phyloP scores from a whole-genome alignment of 2,888 invertebrate species.

The Chirona hameri region DNA sequence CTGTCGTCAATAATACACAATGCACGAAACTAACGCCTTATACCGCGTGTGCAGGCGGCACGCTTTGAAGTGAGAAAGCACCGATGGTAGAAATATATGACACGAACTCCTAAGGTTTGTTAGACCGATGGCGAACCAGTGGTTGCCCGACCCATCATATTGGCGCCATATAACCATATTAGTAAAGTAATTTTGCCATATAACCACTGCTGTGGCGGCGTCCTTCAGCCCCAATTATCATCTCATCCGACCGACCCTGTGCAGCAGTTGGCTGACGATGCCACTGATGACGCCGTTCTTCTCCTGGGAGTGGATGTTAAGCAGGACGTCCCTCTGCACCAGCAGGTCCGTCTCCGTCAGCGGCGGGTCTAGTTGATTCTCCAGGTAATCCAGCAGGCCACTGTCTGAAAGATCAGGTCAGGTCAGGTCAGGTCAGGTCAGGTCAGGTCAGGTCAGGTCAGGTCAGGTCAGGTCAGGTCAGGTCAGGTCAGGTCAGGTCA shows the following conservation, averaged over 20 bases:
- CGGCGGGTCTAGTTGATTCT: background rate
- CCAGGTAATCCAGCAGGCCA: conserved; percentile 6
- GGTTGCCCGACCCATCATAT: no score
- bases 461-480: background rate
- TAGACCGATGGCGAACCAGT: no score
- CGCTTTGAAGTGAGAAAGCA: no score
- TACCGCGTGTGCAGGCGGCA: no score
- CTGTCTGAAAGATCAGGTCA: background rate
- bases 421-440: background rate
- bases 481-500: background rate
- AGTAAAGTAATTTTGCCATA: no score
- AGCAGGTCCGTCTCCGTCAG: conserved; percentile 13
- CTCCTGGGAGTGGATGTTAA: background rate
- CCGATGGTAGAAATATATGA: no score
- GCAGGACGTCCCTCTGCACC: background rate
- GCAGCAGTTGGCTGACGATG: background rate
- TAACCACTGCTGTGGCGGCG: no score
- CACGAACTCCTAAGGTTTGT: no score
- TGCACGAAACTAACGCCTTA: no score
- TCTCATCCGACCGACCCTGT: background rate
- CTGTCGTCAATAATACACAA: no score
- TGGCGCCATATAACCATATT: no score
- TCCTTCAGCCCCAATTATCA: no score
- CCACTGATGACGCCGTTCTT: background rate
- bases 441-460: background rate